phyloP scores from a whole-genome alignment of 2,113 vertebrate species.

The Turnix velox region DNA sequence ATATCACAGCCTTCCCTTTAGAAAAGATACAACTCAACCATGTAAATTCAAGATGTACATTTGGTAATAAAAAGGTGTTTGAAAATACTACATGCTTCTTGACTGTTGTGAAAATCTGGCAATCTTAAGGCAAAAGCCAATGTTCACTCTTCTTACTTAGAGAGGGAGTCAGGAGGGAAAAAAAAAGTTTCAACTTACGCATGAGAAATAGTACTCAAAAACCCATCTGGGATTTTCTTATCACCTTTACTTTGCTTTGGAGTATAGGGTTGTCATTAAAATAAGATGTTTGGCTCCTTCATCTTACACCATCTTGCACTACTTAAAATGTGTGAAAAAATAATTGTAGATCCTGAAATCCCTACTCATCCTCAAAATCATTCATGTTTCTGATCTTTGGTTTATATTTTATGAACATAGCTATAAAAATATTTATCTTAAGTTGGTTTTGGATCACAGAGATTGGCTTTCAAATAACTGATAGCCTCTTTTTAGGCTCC shows the following conservation, averaged over 20 bases:
- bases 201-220: constrained; percentile 10
- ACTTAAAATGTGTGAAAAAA: constrained; percentile 38
- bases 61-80: background rate
- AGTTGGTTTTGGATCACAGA: background rate
- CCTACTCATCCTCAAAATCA: background rate
- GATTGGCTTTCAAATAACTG: background rate
- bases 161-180: background rate
- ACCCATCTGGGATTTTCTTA: background rate
- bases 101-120: background rate
- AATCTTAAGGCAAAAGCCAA: background rate
- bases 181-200: background rate
- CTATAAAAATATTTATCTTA: constrained; percentile 1
- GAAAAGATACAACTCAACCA: background rate
- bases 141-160: constrained; percentile 47
- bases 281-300: constrained; percentile 40
- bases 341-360: constrained; percentile 6
- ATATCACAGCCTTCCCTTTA: background rate
- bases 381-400: constrained; percentile 15
- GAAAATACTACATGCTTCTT: constrained; percentile 19
- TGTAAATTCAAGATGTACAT: background rate
- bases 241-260: constrained; percentile 2
- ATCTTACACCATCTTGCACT: constrained; percentile 17
- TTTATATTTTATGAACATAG: constrained; percentile 41
- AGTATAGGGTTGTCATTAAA: constrained; percentile 32
- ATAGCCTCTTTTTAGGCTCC: background rate